phyloP scores from a whole-genome alignment of 2,113 vertebrate genomes.

The Xerus inauris region DNA sequence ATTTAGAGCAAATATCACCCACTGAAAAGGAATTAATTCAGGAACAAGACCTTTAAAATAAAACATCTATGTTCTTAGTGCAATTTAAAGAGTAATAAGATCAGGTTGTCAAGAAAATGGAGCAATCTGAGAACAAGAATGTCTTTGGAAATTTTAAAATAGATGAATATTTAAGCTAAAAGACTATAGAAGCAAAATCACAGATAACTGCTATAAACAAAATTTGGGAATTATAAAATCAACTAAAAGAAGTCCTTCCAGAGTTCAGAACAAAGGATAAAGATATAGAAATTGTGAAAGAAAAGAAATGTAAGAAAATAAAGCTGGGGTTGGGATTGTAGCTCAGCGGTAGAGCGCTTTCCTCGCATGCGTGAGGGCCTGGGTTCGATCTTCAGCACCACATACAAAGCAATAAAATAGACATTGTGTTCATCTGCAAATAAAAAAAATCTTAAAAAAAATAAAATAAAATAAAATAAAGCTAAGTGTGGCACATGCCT shows the following conservation, averaged over 20 bases:
- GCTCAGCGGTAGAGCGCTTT: too few species aligned
- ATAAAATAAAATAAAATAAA: too few species aligned
- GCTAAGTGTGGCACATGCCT: neutral
- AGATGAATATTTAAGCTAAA: conserved; percentile 26
- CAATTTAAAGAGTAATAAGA: neutral
- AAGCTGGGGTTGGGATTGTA: too few species aligned
- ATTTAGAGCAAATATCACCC: neutral
- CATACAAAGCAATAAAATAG: too few species aligned
- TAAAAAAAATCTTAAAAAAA: too few species aligned
- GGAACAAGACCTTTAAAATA: neutral
- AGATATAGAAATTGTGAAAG: conserved; percentile 27
- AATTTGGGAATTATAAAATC: neutral
- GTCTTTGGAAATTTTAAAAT: conserved; percentile 7
- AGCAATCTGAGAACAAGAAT: neutral
- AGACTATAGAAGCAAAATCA: conserved; percentile 22
- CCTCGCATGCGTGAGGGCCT: too few species aligned
- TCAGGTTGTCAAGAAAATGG: conserved; percentile 18
- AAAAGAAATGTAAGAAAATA: neutral
- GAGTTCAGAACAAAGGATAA: neutral
- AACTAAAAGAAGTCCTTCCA: neutral
- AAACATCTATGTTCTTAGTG: conserved; percentile 5
- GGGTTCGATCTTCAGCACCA: too few species aligned
- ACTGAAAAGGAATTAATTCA: neutral
- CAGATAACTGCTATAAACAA: neutral
- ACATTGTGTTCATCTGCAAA: too few species aligned